These are phyloP conservation scores for Halcyon leucocephala DNA, from an alignment of 2,797 vertebrate species.

Conservation along the genomic window DNA sequence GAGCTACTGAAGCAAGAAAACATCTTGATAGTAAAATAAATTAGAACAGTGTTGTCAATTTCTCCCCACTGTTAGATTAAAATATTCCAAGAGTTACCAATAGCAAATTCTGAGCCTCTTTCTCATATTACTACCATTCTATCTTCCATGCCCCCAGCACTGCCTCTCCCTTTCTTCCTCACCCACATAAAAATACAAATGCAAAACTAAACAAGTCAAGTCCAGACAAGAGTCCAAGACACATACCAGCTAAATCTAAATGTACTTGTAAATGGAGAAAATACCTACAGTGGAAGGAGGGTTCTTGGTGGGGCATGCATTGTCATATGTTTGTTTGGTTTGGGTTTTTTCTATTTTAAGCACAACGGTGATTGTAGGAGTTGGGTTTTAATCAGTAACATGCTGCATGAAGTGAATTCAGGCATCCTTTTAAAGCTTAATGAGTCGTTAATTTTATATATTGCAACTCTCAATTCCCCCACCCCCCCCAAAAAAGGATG, in stretches of 20 bases:
- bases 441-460: background rate
- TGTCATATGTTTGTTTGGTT: background rate
- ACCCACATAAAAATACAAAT: background rate
- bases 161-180: background rate
- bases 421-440: background rate
- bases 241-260: background rate
- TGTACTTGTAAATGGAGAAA: background rate
- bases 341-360: background rate
- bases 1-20: slow-evolving; percentile 12
- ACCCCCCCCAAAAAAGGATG: background rate
- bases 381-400: background rate
- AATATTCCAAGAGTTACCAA: background rate
- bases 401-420: background rate
- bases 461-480: background rate
- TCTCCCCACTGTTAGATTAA: background rate
- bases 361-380: background rate
- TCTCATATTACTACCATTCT: background rate
- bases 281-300: background rate
- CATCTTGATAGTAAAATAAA: slow-evolving; percentile 9
- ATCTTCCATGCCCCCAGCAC: background rate
- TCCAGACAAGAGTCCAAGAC: background rate
- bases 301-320: rapidly evolving
- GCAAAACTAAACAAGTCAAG: background rate
- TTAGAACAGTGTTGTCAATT: background rate
- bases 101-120: background rate